Evolutionary conservation across 2,113 vertebrate species (phyloP).

Genomic region (Cisticola juncidis): DNA sequence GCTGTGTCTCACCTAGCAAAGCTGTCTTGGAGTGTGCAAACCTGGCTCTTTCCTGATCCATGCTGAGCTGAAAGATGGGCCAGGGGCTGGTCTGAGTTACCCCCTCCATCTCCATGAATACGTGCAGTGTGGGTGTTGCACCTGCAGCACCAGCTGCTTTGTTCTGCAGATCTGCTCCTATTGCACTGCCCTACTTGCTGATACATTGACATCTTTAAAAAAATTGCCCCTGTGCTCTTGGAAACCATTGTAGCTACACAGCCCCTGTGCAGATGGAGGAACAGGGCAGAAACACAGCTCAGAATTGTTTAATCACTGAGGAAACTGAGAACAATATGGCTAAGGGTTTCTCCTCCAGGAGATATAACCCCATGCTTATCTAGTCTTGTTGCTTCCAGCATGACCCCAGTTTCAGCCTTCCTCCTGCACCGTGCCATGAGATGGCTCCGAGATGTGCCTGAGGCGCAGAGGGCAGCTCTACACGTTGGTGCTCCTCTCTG

Average conservation of each 20-base stretch:
- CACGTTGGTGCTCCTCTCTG: neutral
- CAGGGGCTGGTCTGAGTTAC: neutral
- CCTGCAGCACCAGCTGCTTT: neutral
- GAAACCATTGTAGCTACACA: neutral
- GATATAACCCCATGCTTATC: rapidly evolving
- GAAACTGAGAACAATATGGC: neutral
- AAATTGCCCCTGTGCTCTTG: neutral
- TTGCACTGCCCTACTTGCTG: neutral
- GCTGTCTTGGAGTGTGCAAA: neutral
- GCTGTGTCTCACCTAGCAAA: neutral
- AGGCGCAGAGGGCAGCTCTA: neutral
- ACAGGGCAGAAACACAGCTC: neutral
- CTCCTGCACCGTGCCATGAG: neutral
- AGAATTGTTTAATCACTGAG: neutral
- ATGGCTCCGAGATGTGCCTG: neutral
- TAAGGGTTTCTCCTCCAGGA: neutral
- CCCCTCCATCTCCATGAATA: neutral
- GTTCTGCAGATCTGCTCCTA: neutral
- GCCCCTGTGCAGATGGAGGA: neutral
- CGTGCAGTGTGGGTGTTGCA: neutral
- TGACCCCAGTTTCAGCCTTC: neutral
- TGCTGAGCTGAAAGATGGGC: neutral
- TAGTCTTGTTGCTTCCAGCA: neutral
- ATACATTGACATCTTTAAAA: neutral
- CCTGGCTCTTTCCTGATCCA: neutral